Conservation (phyloP, 2,113 vertebrate genomes). For the Regulus satrapa region DNA sequence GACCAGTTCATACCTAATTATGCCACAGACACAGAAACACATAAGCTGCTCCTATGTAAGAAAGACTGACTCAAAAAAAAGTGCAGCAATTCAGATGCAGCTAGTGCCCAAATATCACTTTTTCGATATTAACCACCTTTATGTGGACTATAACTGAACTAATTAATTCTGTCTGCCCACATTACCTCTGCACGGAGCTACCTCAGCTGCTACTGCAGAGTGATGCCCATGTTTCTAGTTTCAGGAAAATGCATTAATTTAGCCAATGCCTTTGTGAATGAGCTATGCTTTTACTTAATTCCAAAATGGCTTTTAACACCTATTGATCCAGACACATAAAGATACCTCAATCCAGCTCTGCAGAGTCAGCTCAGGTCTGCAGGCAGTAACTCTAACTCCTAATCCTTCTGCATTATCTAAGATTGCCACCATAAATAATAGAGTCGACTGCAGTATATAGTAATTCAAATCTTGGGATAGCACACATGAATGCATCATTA, state of each 20-base stretch:
- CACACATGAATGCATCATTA: background rate
- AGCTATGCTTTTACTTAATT: background rate
- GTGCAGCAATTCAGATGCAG: background rate
- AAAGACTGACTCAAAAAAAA: background rate
- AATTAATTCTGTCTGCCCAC: background rate
- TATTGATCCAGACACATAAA: background rate
- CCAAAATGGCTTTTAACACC: slow-evolving; percentile 6
- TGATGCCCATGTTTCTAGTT: background rate
- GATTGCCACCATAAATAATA: background rate
- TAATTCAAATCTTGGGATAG: background rate
- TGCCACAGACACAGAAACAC: background rate
- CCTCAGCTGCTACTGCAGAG: background rate
- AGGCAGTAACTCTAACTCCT: background rate
- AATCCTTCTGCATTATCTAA: background rate
- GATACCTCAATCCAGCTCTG: background rate
- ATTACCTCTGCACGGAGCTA: background rate
- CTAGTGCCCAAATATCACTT: background rate
- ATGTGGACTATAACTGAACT: fast-evolving
- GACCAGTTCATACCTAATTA: background rate
- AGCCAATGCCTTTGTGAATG: background rate
- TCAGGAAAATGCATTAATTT: background rate
- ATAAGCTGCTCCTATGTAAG: background rate
- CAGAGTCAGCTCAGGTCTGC: background rate
- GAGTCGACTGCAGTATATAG: background rate
- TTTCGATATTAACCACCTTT: background rate